Evolutionary conservation across 2,888 invertebrate species (phyloP), one percentile per base, ranked within the genome.

Genomic region (Allophyes oxyacanthae): DNA sequence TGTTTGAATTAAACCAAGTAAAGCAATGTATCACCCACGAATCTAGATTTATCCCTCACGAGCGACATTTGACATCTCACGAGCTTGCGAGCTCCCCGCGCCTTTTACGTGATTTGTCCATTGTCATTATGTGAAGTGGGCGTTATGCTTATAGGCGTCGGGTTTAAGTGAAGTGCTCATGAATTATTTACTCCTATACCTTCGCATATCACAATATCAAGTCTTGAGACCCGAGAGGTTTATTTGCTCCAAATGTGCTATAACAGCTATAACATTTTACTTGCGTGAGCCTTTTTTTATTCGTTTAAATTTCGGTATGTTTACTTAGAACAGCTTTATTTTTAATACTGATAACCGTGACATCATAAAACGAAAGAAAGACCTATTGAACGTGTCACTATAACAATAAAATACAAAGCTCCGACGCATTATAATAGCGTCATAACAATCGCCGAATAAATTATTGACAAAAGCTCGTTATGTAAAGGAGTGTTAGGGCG

Each of bases 161-260:
- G 74, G 79, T 78, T 87, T 87, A 86, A 85, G 84, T 82, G 83
- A 85, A 81, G 75, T 77, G 72, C 84, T 91, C 89, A 90, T 92
- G 90, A 90, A 91, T 92, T 91, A 91, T 92, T 89, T 87, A 91
- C 79, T 34, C 55, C 57, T 40, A 54, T 69, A 78, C 78, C 78
- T 78, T 80, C 78, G 73, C 74, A 78, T 63, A 72, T 85, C 74
- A 81, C 81, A 82, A 79, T 81, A 82, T 81, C 81, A 78, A 52
- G 60, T 52, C 46, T 55, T 48, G 58, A 42, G 58, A 32, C 40
- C 53, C 42, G 9, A 78, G 67, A 78, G 78, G 75, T 83, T 81
- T 78, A 78, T 81, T 78, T 77, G 70, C 75, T 66, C 64, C 67
- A 75, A 70, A 53, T 50, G 56, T 66, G 67, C 68, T 73, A 68